Percentiles rank a stretch among this genome's conserved stretches.
Conservation (phyloP, 2,113 vertebrate genomes). For the Gambusia affinis region DNA sequence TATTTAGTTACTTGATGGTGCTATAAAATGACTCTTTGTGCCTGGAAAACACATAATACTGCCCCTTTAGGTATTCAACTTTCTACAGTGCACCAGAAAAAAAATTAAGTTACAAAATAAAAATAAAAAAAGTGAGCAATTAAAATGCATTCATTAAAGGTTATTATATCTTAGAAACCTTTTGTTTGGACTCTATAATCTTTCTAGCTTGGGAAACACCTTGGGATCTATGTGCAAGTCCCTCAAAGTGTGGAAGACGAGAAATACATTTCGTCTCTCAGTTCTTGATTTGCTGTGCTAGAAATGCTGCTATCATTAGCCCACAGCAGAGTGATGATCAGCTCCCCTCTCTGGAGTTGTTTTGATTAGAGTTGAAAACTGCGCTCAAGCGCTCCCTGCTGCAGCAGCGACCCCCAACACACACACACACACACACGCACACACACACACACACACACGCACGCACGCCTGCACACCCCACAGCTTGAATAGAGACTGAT, state of each 20-base stretch:
- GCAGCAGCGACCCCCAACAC: background rate
- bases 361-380: constrained; percentile 50
- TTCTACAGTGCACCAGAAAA: too few species aligned
- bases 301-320: constrained; percentile 17
- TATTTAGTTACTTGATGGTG: too few species aligned
- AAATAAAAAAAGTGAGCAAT: background rate
- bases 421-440: too few species aligned
- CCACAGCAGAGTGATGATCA: constrained; percentile 23
- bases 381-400: constrained; percentile 11
- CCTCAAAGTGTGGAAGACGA: background rate
- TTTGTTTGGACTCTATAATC: background rate
- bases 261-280: background rate
- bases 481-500: constrained; percentile 44
- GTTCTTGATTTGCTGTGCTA: constrained; percentile 9
- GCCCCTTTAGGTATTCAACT: too few species aligned
- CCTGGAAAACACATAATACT: too few species aligned
- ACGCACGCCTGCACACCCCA: background rate
- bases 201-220: background rate
- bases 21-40: too few species aligned
- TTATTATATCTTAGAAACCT: too few species aligned
- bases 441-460: too few species aligned
- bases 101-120: too few species aligned
- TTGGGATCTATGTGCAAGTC: background rate
- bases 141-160: background rate
- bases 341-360: constrained; percentile 26